Evolutionary conservation across 2,797 vertebrate species (phyloP).

Genomic region (Siniperca undulata): DNA sequence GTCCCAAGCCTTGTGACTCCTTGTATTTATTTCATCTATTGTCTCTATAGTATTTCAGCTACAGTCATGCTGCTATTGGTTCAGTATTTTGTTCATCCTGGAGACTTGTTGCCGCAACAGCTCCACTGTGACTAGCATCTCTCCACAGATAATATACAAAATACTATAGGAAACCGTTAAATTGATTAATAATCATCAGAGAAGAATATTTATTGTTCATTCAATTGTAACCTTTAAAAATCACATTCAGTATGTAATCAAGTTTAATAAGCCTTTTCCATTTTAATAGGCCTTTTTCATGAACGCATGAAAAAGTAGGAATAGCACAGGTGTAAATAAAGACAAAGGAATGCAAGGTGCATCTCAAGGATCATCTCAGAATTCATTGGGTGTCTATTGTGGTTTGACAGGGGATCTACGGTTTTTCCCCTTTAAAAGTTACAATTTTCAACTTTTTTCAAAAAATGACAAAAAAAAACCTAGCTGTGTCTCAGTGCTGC

Average conservation of each 20-base stretch:
- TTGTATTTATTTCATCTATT: not conserved
- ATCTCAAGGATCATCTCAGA: no score
- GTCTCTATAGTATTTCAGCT: not conserved
- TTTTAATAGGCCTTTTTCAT: not conserved
- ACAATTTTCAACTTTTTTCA: no score
- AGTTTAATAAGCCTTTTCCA: no score
- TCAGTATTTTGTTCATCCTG: not conserved
- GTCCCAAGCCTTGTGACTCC: not conserved
- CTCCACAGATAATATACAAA: no score
- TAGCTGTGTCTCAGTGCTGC: not conserved
- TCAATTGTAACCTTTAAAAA: not conserved
- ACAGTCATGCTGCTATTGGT: no score
- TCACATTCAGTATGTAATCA: no score
- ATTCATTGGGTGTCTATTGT: not conserved
- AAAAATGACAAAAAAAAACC: no score
- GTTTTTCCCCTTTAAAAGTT: not conserved
- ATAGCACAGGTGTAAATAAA: not conserved
- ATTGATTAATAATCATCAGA: not conserved
- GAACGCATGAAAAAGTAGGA: not conserved
- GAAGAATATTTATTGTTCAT: not conserved
- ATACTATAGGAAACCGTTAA: no score
- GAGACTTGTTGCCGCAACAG: no score
- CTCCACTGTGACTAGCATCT: no score
- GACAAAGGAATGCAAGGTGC: not conserved
- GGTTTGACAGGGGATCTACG: not conserved